phyloP scores from a whole-genome alignment of 2,888 invertebrate species.

The Ectropis crepuscularia region DNA sequence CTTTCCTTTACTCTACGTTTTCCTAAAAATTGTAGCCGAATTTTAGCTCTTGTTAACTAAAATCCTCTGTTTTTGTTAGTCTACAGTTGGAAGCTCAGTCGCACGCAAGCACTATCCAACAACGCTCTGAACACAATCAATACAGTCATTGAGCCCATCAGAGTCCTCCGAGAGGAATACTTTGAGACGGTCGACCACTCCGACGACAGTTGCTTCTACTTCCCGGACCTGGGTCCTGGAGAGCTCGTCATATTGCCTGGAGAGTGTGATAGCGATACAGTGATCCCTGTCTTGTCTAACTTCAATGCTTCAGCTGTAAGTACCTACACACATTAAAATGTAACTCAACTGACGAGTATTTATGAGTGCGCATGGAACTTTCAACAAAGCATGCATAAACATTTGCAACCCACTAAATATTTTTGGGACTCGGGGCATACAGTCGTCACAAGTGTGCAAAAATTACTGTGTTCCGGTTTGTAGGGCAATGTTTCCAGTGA shows the following conservation, averaged over 20 bases:
- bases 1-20: too few relatives aligned
- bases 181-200: constrained; percentile 64
- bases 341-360: too few relatives aligned
- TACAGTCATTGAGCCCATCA: constrained; percentile 47
- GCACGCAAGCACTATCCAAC: constrained; percentile 49
- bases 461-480: too few relatives aligned
- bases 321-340: not conserved
- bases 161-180: constrained; percentile 60
- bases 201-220: constrained; percentile 64
- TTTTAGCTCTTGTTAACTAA: too few relatives aligned
- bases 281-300: constrained; percentile 57
- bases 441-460: too few relatives aligned
- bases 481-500: too few relatives aligned
- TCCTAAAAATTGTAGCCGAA: too few relatives aligned
- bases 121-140: constrained; percentile 52
- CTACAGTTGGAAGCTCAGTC: constrained; percentile 75
- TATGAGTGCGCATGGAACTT: too few relatives aligned
- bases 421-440: too few relatives aligned
- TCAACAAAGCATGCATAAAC: too few relatives aligned
- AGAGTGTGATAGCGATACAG: constrained; percentile 59
- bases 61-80: constrained; percentile 63
- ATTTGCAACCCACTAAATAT: too few relatives aligned
- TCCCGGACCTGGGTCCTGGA: constrained; percentile 60
- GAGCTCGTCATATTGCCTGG: constrained; percentile 64
- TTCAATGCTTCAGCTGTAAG: constrained; percentile 62